Evolutionary conservation across 2,888 invertebrate species (phyloP).

Genomic region (Anarsia innoxiella): DNA sequence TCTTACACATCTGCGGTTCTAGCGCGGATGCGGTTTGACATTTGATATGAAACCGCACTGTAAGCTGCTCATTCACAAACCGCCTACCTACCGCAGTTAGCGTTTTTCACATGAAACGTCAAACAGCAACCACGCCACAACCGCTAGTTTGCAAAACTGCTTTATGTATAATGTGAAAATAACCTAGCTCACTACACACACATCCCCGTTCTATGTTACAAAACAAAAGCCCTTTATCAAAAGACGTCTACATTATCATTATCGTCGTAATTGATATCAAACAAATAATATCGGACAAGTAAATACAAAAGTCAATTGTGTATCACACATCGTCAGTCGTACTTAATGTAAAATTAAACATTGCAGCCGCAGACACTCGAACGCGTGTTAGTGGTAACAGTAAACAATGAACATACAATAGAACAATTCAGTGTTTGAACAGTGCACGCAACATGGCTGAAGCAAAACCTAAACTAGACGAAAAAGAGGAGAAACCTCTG

Average conservation of each 20-base stretch:
- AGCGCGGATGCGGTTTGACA: too few relatives aligned
- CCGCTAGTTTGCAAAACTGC: too few relatives aligned
- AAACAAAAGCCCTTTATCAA: slow-evolving; percentile 21
- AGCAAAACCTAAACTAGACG: slow-evolving; percentile 35
- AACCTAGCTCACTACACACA: too few relatives aligned
- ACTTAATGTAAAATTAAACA: slow-evolving; percentile 47
- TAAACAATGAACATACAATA: slow-evolving; percentile 39
- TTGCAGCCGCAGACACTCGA: slow-evolving; percentile 32
- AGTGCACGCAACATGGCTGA: slow-evolving; percentile 41
- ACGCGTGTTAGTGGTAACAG: slow-evolving; percentile 23
- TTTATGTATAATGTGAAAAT: too few relatives aligned
- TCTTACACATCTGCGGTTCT: too few relatives aligned
- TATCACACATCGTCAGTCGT: slow-evolving; percentile 34
- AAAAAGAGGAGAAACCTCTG: slow-evolving; percentile 53
- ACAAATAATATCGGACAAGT: slow-evolving; percentile 56
- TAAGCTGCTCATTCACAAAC: too few relatives aligned
- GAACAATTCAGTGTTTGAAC: slow-evolving; percentile 13
- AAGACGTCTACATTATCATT: slow-evolving; percentile 33
- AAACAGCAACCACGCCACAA: too few relatives aligned
- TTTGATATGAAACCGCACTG: too few relatives aligned
- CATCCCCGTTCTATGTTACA: too few relatives aligned
- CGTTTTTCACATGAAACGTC: too few relatives aligned
- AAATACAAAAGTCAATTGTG: slow-evolving; percentile 47
- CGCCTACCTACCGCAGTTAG: too few relatives aligned
- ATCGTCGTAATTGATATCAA: slow-evolving; percentile 63